A percentile compares a stretch with the other conserved stretches of the same genome.
Conservation (phyloP, 2,113 vertebrate genomes). For the Anoplopoma fimbria region DNA sequence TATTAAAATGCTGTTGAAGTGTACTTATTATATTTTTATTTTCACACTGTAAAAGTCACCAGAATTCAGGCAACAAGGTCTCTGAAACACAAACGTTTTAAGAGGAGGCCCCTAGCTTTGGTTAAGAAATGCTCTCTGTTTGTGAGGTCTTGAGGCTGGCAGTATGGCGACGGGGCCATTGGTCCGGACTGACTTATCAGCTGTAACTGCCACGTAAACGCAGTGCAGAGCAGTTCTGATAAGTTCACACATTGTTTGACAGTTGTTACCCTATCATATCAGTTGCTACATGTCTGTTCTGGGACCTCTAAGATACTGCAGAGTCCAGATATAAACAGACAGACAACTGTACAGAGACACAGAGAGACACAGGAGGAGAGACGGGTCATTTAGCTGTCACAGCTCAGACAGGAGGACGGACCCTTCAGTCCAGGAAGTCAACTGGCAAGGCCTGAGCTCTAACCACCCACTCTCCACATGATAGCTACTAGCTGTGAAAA, state of each 20-base stretch:
- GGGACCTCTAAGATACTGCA: neutral
- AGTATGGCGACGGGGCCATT: too few species aligned
- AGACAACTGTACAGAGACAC: neutral
- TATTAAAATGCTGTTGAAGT: too few species aligned
- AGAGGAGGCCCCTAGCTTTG: too few species aligned
- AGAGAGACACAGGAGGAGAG: neutral
- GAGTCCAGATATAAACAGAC: neutral
- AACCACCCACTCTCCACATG: conserved; percentile 51
- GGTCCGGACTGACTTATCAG: too few species aligned
- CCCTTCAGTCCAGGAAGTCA: conserved; percentile 33
- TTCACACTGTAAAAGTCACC: too few species aligned
- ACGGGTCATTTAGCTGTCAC: conserved; percentile 32
- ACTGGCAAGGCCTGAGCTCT: conserved; percentile 12
- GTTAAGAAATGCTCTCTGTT: too few species aligned
- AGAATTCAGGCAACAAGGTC: too few species aligned
- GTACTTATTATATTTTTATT: too few species aligned
- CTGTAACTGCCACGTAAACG: too few species aligned
- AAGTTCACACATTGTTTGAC: neutral
- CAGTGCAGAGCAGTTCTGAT: neutral
- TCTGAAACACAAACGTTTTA: too few species aligned
- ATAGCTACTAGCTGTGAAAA: conserved; percentile 33
- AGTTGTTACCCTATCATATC: neutral
- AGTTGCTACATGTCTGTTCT: neutral
- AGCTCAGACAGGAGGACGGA: conserved; percentile 45
- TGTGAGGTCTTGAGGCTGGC: too few species aligned